These are phyloP conservation scores for Eilema griseolum DNA, from an alignment of 2,888 invertebrate genomes.

Conservation along the genomic window DNA sequence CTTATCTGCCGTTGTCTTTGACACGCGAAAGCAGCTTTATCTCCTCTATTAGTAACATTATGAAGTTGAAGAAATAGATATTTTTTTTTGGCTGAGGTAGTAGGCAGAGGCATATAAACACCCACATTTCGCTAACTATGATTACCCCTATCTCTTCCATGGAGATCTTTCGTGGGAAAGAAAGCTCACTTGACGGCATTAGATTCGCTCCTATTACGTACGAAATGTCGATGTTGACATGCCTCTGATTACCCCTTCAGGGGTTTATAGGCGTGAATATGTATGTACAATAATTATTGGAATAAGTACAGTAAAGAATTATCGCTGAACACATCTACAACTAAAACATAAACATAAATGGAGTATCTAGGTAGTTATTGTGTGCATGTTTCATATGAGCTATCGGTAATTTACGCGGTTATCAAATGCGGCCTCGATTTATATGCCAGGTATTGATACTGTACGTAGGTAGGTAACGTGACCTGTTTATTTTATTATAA, in stretches of 20 bases:
- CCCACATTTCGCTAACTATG: too few species aligned
- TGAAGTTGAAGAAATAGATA: not conserved
- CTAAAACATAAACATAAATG: not conserved
- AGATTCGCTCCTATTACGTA: too few species aligned
- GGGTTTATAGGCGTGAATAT: too few species aligned
- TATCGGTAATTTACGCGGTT: slow-evolving; percentile 9
- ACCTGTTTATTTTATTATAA: slow-evolving; percentile 9
- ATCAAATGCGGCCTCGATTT: slow-evolving; percentile 10
- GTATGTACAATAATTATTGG: too few species aligned
- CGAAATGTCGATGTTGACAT: too few species aligned
- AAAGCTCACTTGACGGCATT: too few species aligned
- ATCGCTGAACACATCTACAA: not conserved
- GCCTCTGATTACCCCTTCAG: too few species aligned
- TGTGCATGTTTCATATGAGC: not conserved
- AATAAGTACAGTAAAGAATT: not conserved
- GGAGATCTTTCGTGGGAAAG: too few species aligned
- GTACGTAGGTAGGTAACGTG: slow-evolving; percentile 3
- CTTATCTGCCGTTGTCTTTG: not conserved
- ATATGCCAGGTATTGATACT: slow-evolving; percentile 10
- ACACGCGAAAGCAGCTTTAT: not conserved
- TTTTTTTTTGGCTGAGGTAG: not conserved
- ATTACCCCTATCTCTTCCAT: too few species aligned
- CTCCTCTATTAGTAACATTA: not conserved
- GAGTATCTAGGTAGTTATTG: not conserved
- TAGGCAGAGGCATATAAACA: too few species aligned